Percentiles rank a stretch among this genome's conserved stretches.
phyloP scores from a whole-genome alignment of 2,797 vertebrate genomes.

The Geotrypetes seraphini region DNA sequence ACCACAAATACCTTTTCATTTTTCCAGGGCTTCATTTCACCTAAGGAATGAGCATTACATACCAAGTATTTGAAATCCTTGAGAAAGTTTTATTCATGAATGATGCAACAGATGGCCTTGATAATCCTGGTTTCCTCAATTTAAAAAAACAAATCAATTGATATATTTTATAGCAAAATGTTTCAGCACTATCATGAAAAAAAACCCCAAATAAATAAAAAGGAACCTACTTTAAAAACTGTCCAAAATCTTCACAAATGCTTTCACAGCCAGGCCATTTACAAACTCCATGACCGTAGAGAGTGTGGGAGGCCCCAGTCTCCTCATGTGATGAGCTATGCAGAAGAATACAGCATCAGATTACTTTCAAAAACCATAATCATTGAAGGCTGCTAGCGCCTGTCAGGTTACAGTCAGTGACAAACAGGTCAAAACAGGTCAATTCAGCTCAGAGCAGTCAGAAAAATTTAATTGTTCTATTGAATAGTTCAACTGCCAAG shows the following conservation, averaged over 20 bases:
- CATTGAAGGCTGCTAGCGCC: conserved; percentile 56
- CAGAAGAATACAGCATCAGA: conserved; percentile 53
- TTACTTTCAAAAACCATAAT: conserved; percentile 61
- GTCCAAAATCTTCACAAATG: conserved; percentile 96
- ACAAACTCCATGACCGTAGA: conserved; percentile 96
- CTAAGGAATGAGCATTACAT: conserved; percentile 22
- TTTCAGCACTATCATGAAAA: conserved; percentile 4
- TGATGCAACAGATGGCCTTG: conserved; percentile 13
- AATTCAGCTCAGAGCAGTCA: conserved; percentile 65
- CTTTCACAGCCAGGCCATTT: conserved; percentile 98
- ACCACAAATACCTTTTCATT: too few species aligned
- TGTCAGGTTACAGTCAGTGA: conserved; percentile 68
- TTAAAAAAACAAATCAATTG: conserved; percentile 4
- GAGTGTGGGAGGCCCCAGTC: conserved; percentile 84
- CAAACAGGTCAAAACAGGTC: conserved; percentile 69
- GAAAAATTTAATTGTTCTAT: conserved; percentile 69
- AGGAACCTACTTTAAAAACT: conserved; percentile 95
- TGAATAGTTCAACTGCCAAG: conserved; percentile 62
- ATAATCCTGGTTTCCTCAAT: conserved; percentile 25
- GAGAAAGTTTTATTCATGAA: conserved; percentile 23
- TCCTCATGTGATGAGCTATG: conserved; percentile 92
- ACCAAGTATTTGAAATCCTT: conserved; percentile 19
- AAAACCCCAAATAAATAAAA: conserved; percentile 4
- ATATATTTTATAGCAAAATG: conserved; percentile 5
- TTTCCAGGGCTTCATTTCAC: conserved; percentile 17